Percentiles rank a stretch among this genome's conserved stretches.
Evolutionary conservation across 1,140 invertebrate genomes (phyloP).

Genomic region (Octopus sinensis): DNA sequence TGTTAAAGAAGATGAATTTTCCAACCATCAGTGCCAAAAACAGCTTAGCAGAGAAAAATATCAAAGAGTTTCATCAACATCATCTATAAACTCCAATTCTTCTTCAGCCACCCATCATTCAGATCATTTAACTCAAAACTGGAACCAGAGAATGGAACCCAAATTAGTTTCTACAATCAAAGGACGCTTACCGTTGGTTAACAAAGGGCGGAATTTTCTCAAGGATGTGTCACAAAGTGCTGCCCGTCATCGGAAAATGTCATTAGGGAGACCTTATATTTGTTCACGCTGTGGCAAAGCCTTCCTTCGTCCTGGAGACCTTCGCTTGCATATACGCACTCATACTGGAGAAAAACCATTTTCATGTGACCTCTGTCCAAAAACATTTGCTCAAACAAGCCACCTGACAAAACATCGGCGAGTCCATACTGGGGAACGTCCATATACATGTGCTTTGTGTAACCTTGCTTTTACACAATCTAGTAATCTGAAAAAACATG

Average conservation of each 20-base stretch:
- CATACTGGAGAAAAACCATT: not conserved
- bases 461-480: constrained; percentile 56
- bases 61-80: not conserved
- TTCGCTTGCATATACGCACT: not conserved
- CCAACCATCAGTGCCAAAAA: not conserved
- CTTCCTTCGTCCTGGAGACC: not conserved
- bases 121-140: not conserved
- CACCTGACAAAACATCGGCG: constrained; percentile 32
- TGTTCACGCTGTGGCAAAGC: not conserved
- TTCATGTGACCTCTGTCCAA: not conserved
- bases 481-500: constrained; percentile 33
- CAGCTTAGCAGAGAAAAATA: not conserved
- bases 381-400: constrained; percentile 7
- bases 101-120: not conserved
- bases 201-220: not conserved
- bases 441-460: constrained; percentile 33
- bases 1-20: not conserved
- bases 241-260: not conserved
- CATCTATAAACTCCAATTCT: not conserved
- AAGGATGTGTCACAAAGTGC: not conserved
- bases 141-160: not conserved
- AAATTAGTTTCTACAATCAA: not conserved
- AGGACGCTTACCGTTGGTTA: not conserved
- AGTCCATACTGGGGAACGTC: constrained; percentile 34
- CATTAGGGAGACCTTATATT: not conserved